phyloP scores from a whole-genome alignment of 2,113 vertebrate genomes.

The Psittacula cyanocephala region DNA sequence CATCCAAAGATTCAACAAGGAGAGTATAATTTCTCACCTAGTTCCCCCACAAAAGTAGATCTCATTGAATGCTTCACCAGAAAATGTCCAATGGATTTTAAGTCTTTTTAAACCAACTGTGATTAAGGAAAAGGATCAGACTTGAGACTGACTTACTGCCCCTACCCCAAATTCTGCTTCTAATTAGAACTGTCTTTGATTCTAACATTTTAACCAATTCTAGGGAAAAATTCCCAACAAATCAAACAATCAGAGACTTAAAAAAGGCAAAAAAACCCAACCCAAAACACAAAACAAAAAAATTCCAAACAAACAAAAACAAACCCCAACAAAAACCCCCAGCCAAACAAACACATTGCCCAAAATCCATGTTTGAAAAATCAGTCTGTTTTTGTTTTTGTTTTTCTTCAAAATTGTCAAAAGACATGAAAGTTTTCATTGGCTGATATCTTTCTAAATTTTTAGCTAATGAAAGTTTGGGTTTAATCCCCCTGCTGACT shows the following conservation, averaged over 20 bases:
- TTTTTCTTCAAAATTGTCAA: neutral
- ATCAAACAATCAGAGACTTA: neutral
- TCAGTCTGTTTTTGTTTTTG: neutral
- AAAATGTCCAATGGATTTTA: neutral
- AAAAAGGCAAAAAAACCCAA: neutral
- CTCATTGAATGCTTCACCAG: neutral
- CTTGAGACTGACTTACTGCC: neutral
- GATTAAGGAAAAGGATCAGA: neutral
- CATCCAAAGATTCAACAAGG: neutral
- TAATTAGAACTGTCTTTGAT: neutral
- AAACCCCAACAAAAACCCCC: accelerated
- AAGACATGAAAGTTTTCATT: neutral
- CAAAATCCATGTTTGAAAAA: neutral
- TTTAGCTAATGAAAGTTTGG: neutral
- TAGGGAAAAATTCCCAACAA: neutral
- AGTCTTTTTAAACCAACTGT: neutral
- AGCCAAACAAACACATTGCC: neutral
- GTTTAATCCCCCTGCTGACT: neutral
- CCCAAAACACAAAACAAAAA: neutral
- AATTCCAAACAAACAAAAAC: neutral
- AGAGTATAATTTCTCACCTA: neutral
- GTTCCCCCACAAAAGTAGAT: neutral
- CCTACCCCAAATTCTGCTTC: neutral
- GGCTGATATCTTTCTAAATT: neutral
- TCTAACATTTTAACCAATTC: neutral